Evolutionary conservation across 2,797 vertebrate genomes (phyloP), one percentile per base, ranked within the genome.

Genomic region (Acrossocheilus wenchowensis): DNA sequence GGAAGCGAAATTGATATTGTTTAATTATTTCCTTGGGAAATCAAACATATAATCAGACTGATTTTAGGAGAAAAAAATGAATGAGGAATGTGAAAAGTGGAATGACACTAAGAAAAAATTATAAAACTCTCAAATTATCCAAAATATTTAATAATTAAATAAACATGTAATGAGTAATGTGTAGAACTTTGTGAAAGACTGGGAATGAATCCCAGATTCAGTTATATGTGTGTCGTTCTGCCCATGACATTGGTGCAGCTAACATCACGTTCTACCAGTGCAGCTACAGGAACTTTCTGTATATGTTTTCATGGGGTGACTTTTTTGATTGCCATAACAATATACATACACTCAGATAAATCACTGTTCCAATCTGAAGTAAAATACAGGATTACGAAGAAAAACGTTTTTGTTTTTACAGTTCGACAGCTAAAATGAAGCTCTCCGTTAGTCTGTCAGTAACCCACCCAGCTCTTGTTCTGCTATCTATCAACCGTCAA

Each of bases 341-440:
- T 60, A 60, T 73, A 26, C n/a, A 69, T 69, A 39, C 10, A 19
- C 34, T 62, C 30, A 43, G 36, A 48, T 50, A 68, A 60, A 54
- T 79, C 15, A 1, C 41, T 79, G 41, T 52, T 80, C 50, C 71
- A 30, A 8, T 50, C 80, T 86, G 23, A 39, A 83, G 43, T 48
- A 41, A 88, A 78, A 78, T 78, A 78, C 10, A 81, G 54, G 4
- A 50, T 71, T 85, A 52, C 5, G 21, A 80, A 86, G 66, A 79
- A 85, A 69, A 75, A 80, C 34, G 19, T 43, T 83, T 43, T 75
- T 69, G 78, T 88, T 89, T 87, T 89, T 85, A 48, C 62, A 83
- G 57, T 81, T 60, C 64, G 48, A 80, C 26, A 50, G 80, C 68
- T 45, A 69, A 64, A 86, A 71, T 84, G 60, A 84, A 41, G 48